Base-by-base conservation (phyloP, 2,888 invertebrate genomes). In the Thelaira solivaga region DNA sequence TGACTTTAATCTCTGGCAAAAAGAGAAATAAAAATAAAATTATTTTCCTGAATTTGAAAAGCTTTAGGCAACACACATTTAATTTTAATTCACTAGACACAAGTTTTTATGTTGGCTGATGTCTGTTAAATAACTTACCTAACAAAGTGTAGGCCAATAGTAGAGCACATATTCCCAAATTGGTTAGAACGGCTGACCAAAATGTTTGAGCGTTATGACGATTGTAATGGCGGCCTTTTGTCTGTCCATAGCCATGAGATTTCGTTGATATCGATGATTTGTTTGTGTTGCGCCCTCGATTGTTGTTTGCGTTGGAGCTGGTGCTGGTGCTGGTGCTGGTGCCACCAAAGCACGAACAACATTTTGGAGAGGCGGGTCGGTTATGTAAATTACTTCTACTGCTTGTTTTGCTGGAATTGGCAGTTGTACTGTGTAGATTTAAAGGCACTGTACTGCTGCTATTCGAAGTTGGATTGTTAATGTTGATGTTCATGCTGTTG, bases 121-220 rank as follows among this genome's bases (percentile, higher is more conserved):
- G 26, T 24, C 3, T 41, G 11, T 10, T 7, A 4, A 57, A 13
- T 8, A 39, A 91, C 91, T 83, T 91, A 91, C 81, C 92, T 80
- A 93, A 90, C 39, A 93, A 86, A 29, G 96, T 96, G 88, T 96
- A 96, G 22, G 94, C 95, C 84, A 96, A 91, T 43, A 96, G 91
- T 65, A 95, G 91, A 65, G 93, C 91, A 89, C 96, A 96, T 88
- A 96, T 95, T 82, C 95, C 93, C 83, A 95, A 90, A 88, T 96
- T 96, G 80, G 95, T 95, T 82, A 95, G 91, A 80, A 94, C 92
- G 11, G 94, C 94, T 67, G 94, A 93, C 89, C 89, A 89, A 65
- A 89, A 86, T 8, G 89, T 86, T 82, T 87, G 88, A 2, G 85
- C 73, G 51, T 83, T 82, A 51, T 82, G 84, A 71, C 74, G 78